A percentile compares a stretch with the other conserved stretches of the same genome.
These are phyloP conservation scores for Caenorhabditis sinica DNA, from an alignment of 2,888 invertebrate genomes.

Conservation along the genomic window DNA sequence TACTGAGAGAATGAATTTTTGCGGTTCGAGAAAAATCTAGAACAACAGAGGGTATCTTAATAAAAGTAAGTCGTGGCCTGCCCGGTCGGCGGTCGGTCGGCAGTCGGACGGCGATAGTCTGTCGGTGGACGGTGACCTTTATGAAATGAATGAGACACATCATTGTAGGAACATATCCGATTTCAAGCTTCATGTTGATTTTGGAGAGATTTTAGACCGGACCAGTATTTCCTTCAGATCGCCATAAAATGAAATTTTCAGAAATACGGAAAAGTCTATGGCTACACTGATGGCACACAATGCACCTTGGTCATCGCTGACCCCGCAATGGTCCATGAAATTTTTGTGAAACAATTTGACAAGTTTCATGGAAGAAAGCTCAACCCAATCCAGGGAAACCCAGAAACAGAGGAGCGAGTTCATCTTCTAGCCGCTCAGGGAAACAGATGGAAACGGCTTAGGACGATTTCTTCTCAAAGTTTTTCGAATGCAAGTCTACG, in stretches of 20 bases:
- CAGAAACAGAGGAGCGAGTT: conserved; percentile 64
- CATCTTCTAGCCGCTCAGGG: conserved; percentile 84
- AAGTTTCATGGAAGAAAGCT: conserved; percentile 85
- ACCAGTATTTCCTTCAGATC: neutral
- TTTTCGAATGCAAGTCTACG: conserved; percentile 85
- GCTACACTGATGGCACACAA: conserved; percentile 72
- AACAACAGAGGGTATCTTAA: too few species aligned
- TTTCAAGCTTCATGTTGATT: too few species aligned
- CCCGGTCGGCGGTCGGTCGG: too few species aligned
- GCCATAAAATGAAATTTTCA: conserved; percentile 25
- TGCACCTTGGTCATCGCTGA: conserved; percentile 84
- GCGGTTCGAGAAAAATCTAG: too few species aligned
- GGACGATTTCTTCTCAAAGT: conserved; percentile 85
- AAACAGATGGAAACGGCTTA: conserved; percentile 85
- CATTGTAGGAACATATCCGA: too few species aligned
- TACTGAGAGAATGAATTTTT: too few species aligned
- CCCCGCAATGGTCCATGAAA: conserved; percentile 84
- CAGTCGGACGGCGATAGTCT: too few species aligned
- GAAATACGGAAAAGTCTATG: conserved; percentile 64
- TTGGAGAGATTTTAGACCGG: too few species aligned
- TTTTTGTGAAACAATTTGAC: conserved; percentile 85
- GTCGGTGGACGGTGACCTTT: too few species aligned
- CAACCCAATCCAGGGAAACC: conserved; percentile 71
- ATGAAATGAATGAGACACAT: too few species aligned
- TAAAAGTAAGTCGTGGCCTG: too few species aligned